Evolutionary conservation across 2,888 invertebrate genomes (phyloP).

Genomic region (Tricholauxania praeusta): DNA sequence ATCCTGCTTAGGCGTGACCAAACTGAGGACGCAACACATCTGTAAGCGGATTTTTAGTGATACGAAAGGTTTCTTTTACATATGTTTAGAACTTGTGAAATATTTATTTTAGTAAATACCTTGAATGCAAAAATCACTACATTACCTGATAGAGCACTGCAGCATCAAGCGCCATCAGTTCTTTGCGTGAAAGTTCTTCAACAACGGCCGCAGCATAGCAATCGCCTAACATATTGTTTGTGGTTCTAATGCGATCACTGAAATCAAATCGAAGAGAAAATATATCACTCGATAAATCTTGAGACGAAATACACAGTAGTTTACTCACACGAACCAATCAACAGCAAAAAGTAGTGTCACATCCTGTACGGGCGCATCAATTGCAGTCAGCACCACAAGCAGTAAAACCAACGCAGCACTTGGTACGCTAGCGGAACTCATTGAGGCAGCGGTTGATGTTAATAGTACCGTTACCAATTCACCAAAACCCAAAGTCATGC

Average conservation of each 20-base stretch:
- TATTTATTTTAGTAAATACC: too few species aligned
- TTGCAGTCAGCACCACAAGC: constrained; percentile 83
- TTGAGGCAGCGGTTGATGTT: constrained; percentile 87
- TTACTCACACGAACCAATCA: constrained; percentile 90
- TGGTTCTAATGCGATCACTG: constrained; percentile 87
- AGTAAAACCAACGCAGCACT: constrained; percentile 87
- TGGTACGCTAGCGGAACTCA: constrained; percentile 89
- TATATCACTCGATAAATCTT: neutral
- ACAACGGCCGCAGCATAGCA: constrained; percentile 89
- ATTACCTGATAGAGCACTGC: constrained; percentile 72
- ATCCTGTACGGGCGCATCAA: constrained; percentile 85
- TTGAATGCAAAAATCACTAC: neutral
- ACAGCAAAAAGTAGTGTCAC: constrained; percentile 87
- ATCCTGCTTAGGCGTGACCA: constrained; percentile 20
- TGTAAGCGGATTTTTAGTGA: constrained; percentile 53
- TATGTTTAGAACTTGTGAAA: too few species aligned
- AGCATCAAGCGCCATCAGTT: constrained; percentile 82
- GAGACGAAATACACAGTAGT: neutral
- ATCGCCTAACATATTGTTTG: constrained; percentile 90
- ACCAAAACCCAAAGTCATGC: constrained; percentile 81
- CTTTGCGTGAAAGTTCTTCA: constrained; percentile 84
- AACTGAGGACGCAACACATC: constrained; percentile 40
- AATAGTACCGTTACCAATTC: constrained; percentile 88
- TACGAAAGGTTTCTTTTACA: constrained; percentile 20
- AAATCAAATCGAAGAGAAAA: constrained; percentile 50